Evolutionary conservation across 2,888 invertebrate species (phyloP).

Genomic region (Willowsia nigromaculata): DNA sequence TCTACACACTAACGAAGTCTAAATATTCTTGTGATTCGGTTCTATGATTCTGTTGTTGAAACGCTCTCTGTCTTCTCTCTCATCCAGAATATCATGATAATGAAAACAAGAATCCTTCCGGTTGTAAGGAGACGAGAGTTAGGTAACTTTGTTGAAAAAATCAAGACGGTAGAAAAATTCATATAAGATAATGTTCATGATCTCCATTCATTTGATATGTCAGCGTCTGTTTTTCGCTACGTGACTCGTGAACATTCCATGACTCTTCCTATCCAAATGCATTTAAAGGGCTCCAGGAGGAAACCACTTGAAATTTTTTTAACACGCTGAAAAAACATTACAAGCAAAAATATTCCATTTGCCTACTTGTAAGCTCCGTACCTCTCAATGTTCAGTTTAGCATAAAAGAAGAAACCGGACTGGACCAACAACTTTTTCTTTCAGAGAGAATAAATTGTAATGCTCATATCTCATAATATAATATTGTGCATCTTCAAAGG

Average conservation of each 20-base stretch:
- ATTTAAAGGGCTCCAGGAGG: conserved; percentile 35
- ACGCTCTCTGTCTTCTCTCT: no score
- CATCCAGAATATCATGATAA: background rate
- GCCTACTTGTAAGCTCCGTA: background rate
- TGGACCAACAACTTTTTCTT: conserved; percentile 61
- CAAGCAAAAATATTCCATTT: background rate
- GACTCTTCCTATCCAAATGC: background rate
- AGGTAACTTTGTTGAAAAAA: background rate
- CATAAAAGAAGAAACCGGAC: conserved; percentile 42
- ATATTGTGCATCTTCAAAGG: background rate
- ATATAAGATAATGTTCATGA: background rate
- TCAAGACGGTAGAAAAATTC: background rate
- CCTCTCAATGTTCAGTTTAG: background rate
- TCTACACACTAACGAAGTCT: no score
- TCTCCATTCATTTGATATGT: background rate
- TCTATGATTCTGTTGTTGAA: no score
- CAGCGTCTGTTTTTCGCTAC: background rate
- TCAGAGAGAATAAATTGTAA: conserved; percentile 6
- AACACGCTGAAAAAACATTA: background rate
- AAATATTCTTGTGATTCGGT: no score
- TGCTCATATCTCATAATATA: background rate
- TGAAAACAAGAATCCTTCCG: background rate
- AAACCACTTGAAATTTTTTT: conserved; percentile 1
- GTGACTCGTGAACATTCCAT: background rate
- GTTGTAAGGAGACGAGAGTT: background rate